Base-by-base conservation (phyloP, 2,797 vertebrate species). In the Podarcis siculus region DNA sequence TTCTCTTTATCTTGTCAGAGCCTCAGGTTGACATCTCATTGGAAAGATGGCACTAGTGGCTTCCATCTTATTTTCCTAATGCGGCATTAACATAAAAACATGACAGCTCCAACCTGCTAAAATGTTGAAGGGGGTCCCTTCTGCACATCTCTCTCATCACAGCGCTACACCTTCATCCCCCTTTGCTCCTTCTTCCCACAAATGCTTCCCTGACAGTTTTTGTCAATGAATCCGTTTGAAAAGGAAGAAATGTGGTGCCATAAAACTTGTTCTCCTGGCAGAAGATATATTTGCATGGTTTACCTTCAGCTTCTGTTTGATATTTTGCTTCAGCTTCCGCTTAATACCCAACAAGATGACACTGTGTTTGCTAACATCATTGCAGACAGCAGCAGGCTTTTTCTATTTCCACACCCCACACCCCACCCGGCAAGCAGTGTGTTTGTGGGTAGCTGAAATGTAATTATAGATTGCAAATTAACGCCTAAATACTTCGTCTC, bases 1-100 rank as follows among this genome's bases (percentile, higher is more conserved):
- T 94, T 90, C 87, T 90, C 64, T 87, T 92, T 87, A 49, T 58
- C 83, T 81, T 88, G 12, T 30, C 13, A 88, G 55, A 83, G 83
- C 72, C 85, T 83, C 55, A 84, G 79, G 72, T 89, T 87, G 91
- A 84, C 77, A 94, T 8, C 61, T 93, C 45, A 88, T 79, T 80
- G 67, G 35, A 87, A 88, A 42, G 13, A 88, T 35, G 4, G 39
- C 30, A 77, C 76, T 27, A 72, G 35, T 15, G 86, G 39, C 19
- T 84, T 10, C n/a, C 87, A 84, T 25, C 91, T 83, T 73, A 55
- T 1, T 1, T 92, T 89, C 89, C 72, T 82, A 87, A 89, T 78
- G 6, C 55, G 6, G 0, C 39, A 80, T 42, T 87, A 92, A n/a
- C 73, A 91, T 66, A 55, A 75, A 91, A 27, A 79, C 71, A 72